These are phyloP conservation scores for Zalophus californianus DNA, from an alignment of 2,797 vertebrate genomes.

Conservation along the genomic window DNA sequence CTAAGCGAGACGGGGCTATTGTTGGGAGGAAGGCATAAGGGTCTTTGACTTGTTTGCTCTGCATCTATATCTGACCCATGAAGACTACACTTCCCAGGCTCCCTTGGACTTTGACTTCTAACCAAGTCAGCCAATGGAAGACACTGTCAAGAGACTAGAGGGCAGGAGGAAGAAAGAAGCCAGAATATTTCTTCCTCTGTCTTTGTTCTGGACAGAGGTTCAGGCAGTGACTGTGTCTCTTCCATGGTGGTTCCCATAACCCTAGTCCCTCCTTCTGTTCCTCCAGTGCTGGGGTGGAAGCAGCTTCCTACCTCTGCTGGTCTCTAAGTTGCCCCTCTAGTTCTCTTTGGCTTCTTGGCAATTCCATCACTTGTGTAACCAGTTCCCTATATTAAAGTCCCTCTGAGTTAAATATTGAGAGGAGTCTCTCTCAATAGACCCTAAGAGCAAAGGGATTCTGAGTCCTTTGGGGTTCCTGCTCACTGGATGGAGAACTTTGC, in stretches of 20 bases:
- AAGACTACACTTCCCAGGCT: conserved; percentile 58
- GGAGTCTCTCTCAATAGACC: neutral
- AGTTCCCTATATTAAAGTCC: neutral
- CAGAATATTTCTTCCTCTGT: neutral
- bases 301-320: neutral
- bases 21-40: neutral
- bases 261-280: neutral
- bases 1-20: neutral
- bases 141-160: neutral
- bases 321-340: neutral
- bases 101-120: neutral
- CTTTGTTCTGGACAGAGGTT: neutral
- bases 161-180: neutral
- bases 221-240: neutral
- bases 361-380: neutral
- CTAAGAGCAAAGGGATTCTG: neutral
- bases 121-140: neutral
- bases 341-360: neutral
- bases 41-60: neutral
- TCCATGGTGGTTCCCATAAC: neutral
- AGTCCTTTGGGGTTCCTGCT: neutral
- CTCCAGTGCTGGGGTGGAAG: neutral
- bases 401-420: conserved; percentile 5
- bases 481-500: neutral
- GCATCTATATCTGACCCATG: neutral